phyloP scores from a whole-genome alignment of 2,888 invertebrate genomes.

The Lepidocyrtinus sp. region DNA sequence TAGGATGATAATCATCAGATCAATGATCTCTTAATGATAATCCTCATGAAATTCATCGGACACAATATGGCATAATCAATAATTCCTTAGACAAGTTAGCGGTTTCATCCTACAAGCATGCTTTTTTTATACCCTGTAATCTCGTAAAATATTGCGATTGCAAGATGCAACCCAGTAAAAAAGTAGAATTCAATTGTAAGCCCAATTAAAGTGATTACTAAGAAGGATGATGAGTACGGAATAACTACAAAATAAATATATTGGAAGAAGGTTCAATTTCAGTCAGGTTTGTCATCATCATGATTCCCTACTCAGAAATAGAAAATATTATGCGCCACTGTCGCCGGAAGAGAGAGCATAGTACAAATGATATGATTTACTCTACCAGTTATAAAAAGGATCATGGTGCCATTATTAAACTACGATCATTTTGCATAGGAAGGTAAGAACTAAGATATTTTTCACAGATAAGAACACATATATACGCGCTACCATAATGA shows the following conservation, averaged over 20 bases:
- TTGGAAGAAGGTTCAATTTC: not conserved
- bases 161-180: no score
- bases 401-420: not conserved
- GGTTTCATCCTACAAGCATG: not conserved
- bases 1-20: conserved; percentile 1
- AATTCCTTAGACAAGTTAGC: conserved; percentile 1
- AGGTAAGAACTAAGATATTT: conserved; percentile 10
- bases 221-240: conserved; percentile 5
- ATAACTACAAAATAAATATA: not conserved
- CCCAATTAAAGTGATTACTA: conserved; percentile 37
- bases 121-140: not conserved
- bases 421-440: not conserved
- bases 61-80: conserved; percentile 25
- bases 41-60: conserved; percentile 2
- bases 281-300: not conserved
- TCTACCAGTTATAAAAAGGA: not conserved
- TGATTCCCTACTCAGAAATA: not conserved
- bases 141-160: no score
- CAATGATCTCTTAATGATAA: conserved; percentile 13
- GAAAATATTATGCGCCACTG: conserved; percentile 15
- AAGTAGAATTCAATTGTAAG: no score
- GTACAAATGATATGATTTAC: conserved; percentile 30
- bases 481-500: no score
- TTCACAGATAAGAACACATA: not conserved
- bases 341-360: conserved; percentile 38